Base-by-base conservation (phyloP, 1,140 invertebrate species). In the Drosophila biarmipes region DNA sequence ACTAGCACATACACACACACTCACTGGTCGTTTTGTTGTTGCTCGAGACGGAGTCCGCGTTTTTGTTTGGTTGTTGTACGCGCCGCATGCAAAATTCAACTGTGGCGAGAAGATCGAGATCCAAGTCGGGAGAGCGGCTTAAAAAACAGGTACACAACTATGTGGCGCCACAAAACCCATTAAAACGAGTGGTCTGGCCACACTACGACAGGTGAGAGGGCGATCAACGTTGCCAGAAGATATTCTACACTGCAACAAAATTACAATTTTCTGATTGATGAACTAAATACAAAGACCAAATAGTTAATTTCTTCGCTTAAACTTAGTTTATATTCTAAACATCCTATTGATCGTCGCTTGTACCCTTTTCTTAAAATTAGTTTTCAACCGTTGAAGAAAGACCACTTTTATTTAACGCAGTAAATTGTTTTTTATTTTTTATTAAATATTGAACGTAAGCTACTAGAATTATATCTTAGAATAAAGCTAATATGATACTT, bases 61-160 rank as follows among this genome's bases (percentile, higher is more conserved):
- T 56, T 42, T 58, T 34, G 46, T 63, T 67, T 66, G 21, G 71
- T 37, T 78, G 75, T 80, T 78, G 35, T 59, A 74, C 69, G 78
- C 64, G 63, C 78, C 77, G 71, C 75, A 69, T 74, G 69, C 75
- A 69, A 80, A 80, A 80, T 58, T 73, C 61, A 81, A 81, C 78
- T 80, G 68, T 64, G 49, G 12, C 45, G 43, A 27, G 43, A 27
- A 46, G 42, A 49, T 24, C 63, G 43, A 37, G 31, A n/a, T 46
- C 24, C 43, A 1, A 59, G 27, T 19, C 38, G 24, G 21, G 58
- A 42, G 48, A 53, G 15, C 58, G 58, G 48, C 48, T 51, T 29
- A 21, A 27, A 35, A 62, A 53, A 62, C 58, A 62, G 58, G 49
- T 53, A 43, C 57, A 53, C 27, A 57, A 24, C 55, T 46, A 57